phyloP scores from a whole-genome alignment of 2,113 vertebrate species.

The Isichthys henryi region DNA sequence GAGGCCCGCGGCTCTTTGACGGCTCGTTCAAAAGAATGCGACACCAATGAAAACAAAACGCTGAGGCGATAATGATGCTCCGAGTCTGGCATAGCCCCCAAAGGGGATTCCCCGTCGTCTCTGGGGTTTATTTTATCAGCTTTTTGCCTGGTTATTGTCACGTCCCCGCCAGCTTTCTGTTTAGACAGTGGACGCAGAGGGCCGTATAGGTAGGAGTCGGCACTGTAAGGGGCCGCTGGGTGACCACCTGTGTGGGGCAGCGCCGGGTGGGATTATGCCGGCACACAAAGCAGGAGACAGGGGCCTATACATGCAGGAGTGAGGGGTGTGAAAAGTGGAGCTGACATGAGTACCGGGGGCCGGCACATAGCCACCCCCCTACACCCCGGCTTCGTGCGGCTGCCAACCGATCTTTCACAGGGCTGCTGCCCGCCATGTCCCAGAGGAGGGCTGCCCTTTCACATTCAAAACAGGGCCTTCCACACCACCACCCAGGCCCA shows the following conservation, averaged over 20 bases:
- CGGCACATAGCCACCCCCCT: conserved; percentile 22
- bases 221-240: conserved; percentile 38
- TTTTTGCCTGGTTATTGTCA: conserved; percentile 14
- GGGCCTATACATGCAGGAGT: conserved; percentile 41
- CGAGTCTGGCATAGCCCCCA: conserved; percentile 47
- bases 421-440: conserved; percentile 33
- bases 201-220: conserved; percentile 48
- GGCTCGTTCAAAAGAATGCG: conserved; percentile 24
- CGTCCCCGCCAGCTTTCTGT: conserved; percentile 32
- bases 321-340: conserved; percentile 66
- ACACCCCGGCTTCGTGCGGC: conserved; percentile 32
- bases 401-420: conserved; percentile 44
- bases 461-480: conserved; percentile 43
- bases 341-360: conserved; percentile 66
- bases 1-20: conserved; percentile 39
- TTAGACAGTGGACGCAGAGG: conserved; percentile 34
- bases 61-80: conserved; percentile 50
- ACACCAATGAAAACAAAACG: conserved; percentile 20
- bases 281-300: conserved; percentile 48
- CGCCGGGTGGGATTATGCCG: conserved; percentile 55
- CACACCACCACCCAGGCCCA: conserved; percentile 27
- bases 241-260: conserved; percentile 54
- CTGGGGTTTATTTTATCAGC: conserved; percentile 18
- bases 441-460: conserved; percentile 42
- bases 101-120: conserved; percentile 37